Evolutionary conservation across 2,888 invertebrate species (phyloP), one percentile per base, ranked within the genome.

Genomic region (Erynnis tages): DNA sequence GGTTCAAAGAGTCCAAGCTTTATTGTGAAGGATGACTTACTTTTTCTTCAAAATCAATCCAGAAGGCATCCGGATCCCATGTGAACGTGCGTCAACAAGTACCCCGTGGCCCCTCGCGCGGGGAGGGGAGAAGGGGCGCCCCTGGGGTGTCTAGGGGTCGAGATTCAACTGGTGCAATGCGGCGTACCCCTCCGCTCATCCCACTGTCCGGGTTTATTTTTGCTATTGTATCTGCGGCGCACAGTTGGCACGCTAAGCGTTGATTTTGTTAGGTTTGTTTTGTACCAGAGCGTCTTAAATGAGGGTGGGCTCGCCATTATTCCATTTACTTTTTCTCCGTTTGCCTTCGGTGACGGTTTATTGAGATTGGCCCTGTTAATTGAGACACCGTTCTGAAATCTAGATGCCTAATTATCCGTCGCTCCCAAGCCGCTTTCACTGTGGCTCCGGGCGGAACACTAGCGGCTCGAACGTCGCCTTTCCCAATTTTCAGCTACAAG

Each of bases 81-180:
- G 68, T 58, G 65, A 61, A 57, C 64, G 66, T 71, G 71, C 79
- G 79, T 83, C 83, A 84, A 84, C 84, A 84, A 84, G 81, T 83
- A 81, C 77, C 65, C 62, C 64, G 59, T 56, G 57, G 60, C 56
- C 50, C 40, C 53, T 49, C 30, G 55, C 45, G 48, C 56, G 54
- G 47, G 60, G 63, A 59, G 54, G 55, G 54, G 58, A 58, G 56
- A 59, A 56, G 57, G 54, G 46, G 54, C 60, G 54, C 63, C 61
- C 56, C 56, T 38, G 53, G 57, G 59, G 61, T 52, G 63, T 60
- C 54, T 54, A 60, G 66, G 77, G 80, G 84, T 79, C 71, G 82
- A 83, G 82, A 87, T 86, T 88, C 88, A 88, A 88, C 88, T 88
- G 87, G 87, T 88, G 87, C 88, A 88, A 85, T 88, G 88, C 88